phyloP scores from a whole-genome alignment of 2,888 invertebrate genomes.

The Trissolcus brochymenae region DNA sequence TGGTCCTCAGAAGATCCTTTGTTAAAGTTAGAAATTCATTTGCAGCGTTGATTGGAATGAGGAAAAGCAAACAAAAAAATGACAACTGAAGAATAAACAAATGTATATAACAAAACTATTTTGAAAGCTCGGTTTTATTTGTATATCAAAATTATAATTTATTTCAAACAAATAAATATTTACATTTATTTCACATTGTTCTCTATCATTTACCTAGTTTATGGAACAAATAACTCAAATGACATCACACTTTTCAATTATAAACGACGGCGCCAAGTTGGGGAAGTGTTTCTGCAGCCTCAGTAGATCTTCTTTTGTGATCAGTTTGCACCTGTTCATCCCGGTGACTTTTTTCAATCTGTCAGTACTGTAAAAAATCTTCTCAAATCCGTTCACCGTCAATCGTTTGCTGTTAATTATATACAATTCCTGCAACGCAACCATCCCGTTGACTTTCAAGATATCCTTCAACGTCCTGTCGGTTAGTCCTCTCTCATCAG shows the following conservation, averaged over 20 bases:
- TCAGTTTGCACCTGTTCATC: not conserved
- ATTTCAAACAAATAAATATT: no score
- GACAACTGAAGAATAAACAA: not conserved
- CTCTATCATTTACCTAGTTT: no score
- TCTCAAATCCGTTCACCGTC: not conserved
- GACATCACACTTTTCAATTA: no score
- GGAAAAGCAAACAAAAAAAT: not conserved
- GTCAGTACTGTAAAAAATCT: not conserved
- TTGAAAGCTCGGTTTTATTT: no score
- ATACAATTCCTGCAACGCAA: not conserved
- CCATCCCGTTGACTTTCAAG: not conserved
- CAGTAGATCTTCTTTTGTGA: not conserved
- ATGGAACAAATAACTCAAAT: no score
- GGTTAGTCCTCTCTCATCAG: not conserved
- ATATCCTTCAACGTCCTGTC: not conserved
- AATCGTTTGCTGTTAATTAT: not conserved
- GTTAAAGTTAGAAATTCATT: constrained; percentile 2
- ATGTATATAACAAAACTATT: not conserved
- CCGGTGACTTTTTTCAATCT: constrained; percentile 10
- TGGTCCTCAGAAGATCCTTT: constrained; percentile 1
- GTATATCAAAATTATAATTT: no score
- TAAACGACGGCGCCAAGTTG: no score
- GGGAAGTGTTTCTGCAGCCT: not conserved
- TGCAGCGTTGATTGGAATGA: not conserved
- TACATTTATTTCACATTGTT: no score